These are phyloP conservation scores for Chamaetylas fuelleborni DNA, from an alignment of 2,113 vertebrate genomes.

Conservation along the genomic window DNA sequence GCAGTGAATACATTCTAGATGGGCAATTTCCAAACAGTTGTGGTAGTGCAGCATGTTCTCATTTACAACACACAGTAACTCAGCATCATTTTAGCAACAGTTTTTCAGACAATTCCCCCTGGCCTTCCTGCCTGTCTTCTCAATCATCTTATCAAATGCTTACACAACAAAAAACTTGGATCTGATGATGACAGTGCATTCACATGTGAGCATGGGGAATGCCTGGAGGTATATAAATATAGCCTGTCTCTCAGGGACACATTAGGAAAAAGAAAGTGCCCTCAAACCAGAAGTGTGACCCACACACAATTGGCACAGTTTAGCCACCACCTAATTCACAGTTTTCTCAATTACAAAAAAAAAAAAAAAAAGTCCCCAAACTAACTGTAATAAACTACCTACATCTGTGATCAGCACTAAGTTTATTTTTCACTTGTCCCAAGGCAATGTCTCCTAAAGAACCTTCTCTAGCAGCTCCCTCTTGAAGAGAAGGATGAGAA, in stretches of 20 bases:
- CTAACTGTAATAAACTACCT: neutral
- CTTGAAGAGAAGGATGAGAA: neutral
- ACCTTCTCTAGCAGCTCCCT: neutral
- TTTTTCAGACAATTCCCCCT: neutral
- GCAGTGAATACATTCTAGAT: neutral
- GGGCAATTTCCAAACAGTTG: neutral
- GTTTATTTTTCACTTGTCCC: neutral
- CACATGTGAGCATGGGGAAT: fast-evolving
- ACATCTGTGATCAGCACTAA: neutral
- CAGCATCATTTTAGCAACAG: neutral
- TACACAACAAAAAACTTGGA: neutral
- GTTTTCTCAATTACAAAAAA: neutral
- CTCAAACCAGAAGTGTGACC: neutral
- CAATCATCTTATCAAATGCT: neutral
- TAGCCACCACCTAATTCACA: neutral
- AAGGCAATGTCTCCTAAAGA: neutral
- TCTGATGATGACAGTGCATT: neutral
- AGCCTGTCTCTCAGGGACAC: neutral
- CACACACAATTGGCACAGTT: neutral
- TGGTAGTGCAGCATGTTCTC: neutral
- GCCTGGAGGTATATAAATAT: neutral
- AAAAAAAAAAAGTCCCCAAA: too few relatives aligned
- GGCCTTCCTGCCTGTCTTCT: neutral
- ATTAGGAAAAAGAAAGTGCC: neutral
- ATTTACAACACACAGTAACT: neutral